These are phyloP conservation scores for Bombus balteatus DNA, from an alignment of 1,140 invertebrate species.

Conservation along the genomic window DNA sequence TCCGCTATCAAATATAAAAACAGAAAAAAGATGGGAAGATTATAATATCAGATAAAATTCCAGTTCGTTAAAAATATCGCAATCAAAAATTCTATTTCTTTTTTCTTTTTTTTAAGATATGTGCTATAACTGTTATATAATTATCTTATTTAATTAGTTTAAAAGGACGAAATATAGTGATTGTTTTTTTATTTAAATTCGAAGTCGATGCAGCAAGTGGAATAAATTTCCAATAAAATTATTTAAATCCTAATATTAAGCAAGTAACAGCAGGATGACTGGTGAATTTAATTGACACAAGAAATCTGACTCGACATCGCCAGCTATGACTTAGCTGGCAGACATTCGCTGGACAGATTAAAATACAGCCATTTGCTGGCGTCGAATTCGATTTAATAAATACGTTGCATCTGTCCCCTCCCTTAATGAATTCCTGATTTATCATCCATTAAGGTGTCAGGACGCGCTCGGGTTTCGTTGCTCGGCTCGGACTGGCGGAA, in stretches of 20 bases:
- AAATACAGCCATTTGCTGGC: conserved; percentile 62
- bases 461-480: conserved; percentile 69
- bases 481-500: conserved; percentile 68
- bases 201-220: too few species aligned
- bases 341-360: conserved; percentile 50
- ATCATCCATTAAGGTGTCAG: conserved; percentile 74
- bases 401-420: conserved; percentile 66
- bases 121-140: too few species aligned
- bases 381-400: conserved; percentile 70
- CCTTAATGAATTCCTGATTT: conserved; percentile 73
- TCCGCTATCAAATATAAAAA: background rate
- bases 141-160: background rate
- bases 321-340: conserved; percentile 5
- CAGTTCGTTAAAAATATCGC: too few species aligned
- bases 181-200: too few species aligned
- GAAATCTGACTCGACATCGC: conserved; percentile 3
- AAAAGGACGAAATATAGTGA: too few species aligned
- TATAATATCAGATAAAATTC: background rate
- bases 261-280: background rate
- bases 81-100: too few species aligned
- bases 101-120: too few species aligned
- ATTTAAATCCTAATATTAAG: background rate
- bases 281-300: conserved; percentile 54
- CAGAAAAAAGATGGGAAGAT: background rate
- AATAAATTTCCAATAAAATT: too few species aligned